phyloP scores from a whole-genome alignment of 1,140 invertebrate genomes.

The Nephila pilipes region DNA sequence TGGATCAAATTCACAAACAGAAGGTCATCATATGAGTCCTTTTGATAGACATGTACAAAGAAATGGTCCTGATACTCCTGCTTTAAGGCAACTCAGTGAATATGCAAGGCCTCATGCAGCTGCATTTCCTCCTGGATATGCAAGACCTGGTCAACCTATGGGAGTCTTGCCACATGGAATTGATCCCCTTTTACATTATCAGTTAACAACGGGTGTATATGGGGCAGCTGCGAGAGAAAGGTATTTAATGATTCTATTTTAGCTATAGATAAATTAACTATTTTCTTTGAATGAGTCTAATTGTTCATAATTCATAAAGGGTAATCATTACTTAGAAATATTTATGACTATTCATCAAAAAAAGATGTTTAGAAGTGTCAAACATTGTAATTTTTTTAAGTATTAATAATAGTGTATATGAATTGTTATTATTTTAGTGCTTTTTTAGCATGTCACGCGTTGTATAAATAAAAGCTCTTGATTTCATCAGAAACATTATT shows the following conservation, averaged over 20 bases:
- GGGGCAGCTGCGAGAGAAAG: constrained; percentile 86
- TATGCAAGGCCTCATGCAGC: constrained; percentile 92
- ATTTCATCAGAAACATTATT: no score
- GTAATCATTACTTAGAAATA: no score
- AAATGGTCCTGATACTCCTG: constrained; percentile 93
- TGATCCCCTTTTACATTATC: constrained; percentile 84
- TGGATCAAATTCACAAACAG: constrained; percentile 82
- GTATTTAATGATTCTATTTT: constrained; percentile 78
- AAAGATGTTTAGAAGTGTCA: no score
- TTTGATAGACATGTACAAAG: constrained; percentile 87
- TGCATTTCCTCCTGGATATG: constrained; percentile 88
- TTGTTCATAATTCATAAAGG: no score
- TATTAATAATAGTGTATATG: no score
- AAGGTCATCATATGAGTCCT: constrained; percentile 78
- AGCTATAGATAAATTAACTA: not conserved
- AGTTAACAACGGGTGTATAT: constrained; percentile 81
- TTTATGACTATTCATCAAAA: no score
- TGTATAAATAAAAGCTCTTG: no score
- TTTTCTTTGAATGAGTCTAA: no score
- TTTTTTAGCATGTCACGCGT: no score
- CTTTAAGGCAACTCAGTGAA: constrained; percentile 91
- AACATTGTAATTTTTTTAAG: no score
- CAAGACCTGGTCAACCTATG: constrained; percentile 81
- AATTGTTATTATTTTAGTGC: no score
- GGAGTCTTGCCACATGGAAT: constrained; percentile 86